Evolutionary conservation across 2,888 invertebrate species (phyloP).

Genomic region (Diplolepis rosae): DNA sequence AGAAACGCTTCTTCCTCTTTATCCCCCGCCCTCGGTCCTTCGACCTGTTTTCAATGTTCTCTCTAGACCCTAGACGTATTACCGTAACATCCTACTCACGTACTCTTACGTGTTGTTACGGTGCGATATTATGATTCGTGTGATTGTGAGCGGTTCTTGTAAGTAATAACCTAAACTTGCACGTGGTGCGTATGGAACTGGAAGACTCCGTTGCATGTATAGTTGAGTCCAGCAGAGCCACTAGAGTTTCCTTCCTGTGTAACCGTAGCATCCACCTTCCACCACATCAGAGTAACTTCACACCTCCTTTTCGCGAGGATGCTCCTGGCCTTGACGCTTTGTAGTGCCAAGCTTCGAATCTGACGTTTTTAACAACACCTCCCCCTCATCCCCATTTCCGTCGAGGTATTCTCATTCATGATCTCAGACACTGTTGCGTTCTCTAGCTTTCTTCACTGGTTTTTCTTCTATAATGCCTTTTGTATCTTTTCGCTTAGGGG

Average conservation of each 20-base stretch:
- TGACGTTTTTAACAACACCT: constrained; percentile 22
- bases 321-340: constrained; percentile 29
- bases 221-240: constrained; percentile 38
- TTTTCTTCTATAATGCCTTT: not conserved
- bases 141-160: not conserved
- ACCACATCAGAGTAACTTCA: constrained; percentile 64
- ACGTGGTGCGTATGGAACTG: constrained; percentile 38
- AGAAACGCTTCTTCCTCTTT: constrained; percentile 33
- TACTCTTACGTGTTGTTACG: not conserved
- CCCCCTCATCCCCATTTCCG: not conserved
- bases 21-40: constrained; percentile 13
- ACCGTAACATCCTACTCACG: constrained; percentile 30
- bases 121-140: constrained; percentile 23
- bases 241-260: constrained; percentile 73
- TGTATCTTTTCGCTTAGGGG: not conserved
- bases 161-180: constrained; percentile 25
- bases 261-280: constrained; percentile 66
- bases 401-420: constrained; percentile 7
- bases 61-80: constrained; percentile 26
- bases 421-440: constrained; percentile 15
- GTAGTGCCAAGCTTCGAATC: constrained; percentile 22
- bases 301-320: constrained; percentile 56
- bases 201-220: constrained; percentile 35
- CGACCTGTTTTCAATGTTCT: constrained; percentile 28
- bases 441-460: not conserved